Evolutionary conservation across 2,113 vertebrate species (phyloP), one percentile per base, ranked within the genome.

Genomic region (Verasper variegatus): DNA sequence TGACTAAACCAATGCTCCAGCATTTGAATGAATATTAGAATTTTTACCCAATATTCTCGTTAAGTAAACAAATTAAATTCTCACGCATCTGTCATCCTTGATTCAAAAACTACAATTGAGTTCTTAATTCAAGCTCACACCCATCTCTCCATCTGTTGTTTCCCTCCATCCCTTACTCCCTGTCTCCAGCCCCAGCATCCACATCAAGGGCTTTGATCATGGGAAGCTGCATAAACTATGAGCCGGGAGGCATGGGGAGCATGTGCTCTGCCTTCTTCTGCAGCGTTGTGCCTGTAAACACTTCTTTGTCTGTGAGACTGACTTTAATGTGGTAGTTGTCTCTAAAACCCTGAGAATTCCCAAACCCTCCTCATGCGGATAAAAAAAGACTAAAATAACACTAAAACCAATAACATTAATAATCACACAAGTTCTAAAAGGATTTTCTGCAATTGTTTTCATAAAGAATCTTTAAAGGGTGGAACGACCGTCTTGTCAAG

Each of bases 121-220:
- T 64, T 27, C 26, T 72, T 70, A 67, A 76, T 76, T 76, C 55
- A n/a, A 26, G 27, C 68, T 60, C 75, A 69, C 37, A 64, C 49
- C 47, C 64, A 75, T 64, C 68, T 79, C 79, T 51, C 66, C 49
- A 71, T 77, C 81, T 75, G 78, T 62, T 52, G 31, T 18, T 24
- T 57, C 63, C 58, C 66, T 76, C 54, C 40, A 40, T 71, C 59
- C 67, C 24, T 55, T 64, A 57, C 18, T 79, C 68, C 47, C 37
- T 42, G 17, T 68, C 59, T 81, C 72, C 62, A 59, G 63, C 75
- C 65, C 18, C 20, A 17, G 26, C 86, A 62, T 67, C 65, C 80
- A 57, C 35, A 67, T 23, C 49, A 73, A 68, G 35, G n/a, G 61
- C 84, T 86, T 86, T 88, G 80, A 86, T 90, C 74, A 74, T 20